These are phyloP conservation scores for Xestia rhomboidea DNA, from an alignment of 2,888 invertebrate species.

Conservation along the genomic window DNA sequence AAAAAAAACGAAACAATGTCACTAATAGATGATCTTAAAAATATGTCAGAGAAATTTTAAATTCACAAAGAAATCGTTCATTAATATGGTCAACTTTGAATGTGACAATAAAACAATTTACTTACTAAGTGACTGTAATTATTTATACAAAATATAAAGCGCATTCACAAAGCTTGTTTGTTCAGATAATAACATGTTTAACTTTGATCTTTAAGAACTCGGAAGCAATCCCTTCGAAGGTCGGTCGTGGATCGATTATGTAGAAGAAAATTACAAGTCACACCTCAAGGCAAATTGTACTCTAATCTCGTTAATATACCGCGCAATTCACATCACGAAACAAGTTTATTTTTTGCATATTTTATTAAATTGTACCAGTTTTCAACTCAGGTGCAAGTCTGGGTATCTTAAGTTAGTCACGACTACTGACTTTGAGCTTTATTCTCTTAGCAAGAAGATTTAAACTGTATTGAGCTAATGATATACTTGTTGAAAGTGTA, in stretches of 20 bases:
- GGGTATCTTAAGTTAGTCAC: constrained; percentile 30
- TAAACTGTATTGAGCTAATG: constrained; percentile 17
- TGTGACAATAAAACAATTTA: constrained; percentile 6
- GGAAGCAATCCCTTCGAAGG: constrained; percentile 80
- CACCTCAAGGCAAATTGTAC: constrained; percentile 50
- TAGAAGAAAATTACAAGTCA: constrained; percentile 58
- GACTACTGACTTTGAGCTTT: constrained; percentile 48
- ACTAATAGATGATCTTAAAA: not conserved
- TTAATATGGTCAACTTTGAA: not conserved
- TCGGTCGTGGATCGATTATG: constrained; percentile 57
- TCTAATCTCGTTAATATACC: constrained; percentile 35
- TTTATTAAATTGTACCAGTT: constrained; percentile 67
- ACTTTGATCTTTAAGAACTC: constrained; percentile 75
- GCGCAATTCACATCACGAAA: constrained; percentile 16
- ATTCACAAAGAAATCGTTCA: constrained; percentile 5
- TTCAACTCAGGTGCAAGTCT: constrained; percentile 56
- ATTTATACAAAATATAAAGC: constrained; percentile 32
- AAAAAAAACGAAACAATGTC: too few species aligned
- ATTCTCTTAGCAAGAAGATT: constrained; percentile 23
- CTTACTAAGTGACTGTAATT: not conserved
- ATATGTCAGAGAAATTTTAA: not conserved
- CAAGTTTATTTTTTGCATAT: constrained; percentile 52
- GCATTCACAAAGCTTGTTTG: constrained; percentile 49
- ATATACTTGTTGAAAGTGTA: constrained; percentile 49
- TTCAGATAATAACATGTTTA: constrained; percentile 61